A percentile compares a stretch with the other conserved stretches of the same genome.
Conservation (phyloP, 2,888 invertebrate genomes). For the Sarcophaga carnaria region DNA sequence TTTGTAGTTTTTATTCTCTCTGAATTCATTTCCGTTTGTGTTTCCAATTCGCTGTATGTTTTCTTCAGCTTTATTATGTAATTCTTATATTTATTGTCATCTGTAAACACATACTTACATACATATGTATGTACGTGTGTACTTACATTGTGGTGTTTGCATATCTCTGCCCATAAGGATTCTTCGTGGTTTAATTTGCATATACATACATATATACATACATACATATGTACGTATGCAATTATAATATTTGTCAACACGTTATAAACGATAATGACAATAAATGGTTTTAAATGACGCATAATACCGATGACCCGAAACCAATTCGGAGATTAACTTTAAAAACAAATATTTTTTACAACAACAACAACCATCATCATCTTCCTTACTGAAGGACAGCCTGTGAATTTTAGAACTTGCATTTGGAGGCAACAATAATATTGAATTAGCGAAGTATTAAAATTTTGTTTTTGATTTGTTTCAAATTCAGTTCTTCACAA, state of each 20-base stretch:
- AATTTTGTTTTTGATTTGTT: too few species aligned
- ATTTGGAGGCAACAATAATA: too few species aligned
- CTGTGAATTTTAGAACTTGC: too few species aligned
- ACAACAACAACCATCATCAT: too few species aligned
- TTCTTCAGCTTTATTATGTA: not conserved
- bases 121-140: not conserved
- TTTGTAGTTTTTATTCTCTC: not conserved
- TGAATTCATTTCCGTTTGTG: constrained; percentile 7
- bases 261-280: not conserved
- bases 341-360: not conserved
- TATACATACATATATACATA: not conserved
- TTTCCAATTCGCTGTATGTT: not conserved
- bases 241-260: not conserved
- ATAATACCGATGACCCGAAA: not conserved
- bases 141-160: not conserved
- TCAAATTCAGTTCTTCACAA: too few species aligned
- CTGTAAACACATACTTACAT: not conserved
- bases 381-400: too few species aligned
- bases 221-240: not conserved
- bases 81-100: constrained; percentile 2
- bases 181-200: not conserved
- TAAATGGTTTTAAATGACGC: not conserved
- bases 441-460: too few species aligned
- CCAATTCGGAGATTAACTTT: not conserved
- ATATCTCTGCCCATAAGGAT: not conserved